Evolutionary conservation across 2,113 vertebrate species (phyloP).

Genomic region (Falcunculus frontatus): DNA sequence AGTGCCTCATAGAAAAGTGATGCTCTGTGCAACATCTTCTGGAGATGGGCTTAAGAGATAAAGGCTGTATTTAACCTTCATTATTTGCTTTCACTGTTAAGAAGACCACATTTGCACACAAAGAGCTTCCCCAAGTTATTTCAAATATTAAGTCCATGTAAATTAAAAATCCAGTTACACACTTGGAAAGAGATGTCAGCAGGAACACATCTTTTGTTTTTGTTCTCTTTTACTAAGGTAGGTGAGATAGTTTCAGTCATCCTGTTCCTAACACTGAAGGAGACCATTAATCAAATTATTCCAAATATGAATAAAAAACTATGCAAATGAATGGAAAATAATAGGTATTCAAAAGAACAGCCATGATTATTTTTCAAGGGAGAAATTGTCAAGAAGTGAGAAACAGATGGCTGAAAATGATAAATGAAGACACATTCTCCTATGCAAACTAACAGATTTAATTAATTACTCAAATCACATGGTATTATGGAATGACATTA

Average conservation of each 20-base stretch:
- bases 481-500: conserved; percentile 32
- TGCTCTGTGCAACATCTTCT: background rate
- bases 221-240: background rate
- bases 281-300: conserved; percentile 54
- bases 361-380: conserved; percentile 23
- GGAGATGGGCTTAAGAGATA: background rate
- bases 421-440: background rate
- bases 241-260: conserved; percentile 1
- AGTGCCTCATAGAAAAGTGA: background rate
- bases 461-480: conserved; percentile 49
- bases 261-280: background rate
- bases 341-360: conserved; percentile 50
- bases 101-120: conserved; percentile 24
- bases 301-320: conserved; percentile 31
- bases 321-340: conserved; percentile 26
- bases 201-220: background rate
- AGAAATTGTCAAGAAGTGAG: conserved; percentile 42
- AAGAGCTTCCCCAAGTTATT: background rate
- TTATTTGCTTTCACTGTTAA: conserved; percentile 8
- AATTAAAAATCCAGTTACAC: conserved; percentile 24
- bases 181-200: background rate
- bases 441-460: conserved; percentile 28
- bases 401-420: conserved; percentile 51
- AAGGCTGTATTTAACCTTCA: background rate
- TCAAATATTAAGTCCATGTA: background rate